Conservation (phyloP, 2,113 vertebrate species). For the Physeter macrocephalus region DNA sequence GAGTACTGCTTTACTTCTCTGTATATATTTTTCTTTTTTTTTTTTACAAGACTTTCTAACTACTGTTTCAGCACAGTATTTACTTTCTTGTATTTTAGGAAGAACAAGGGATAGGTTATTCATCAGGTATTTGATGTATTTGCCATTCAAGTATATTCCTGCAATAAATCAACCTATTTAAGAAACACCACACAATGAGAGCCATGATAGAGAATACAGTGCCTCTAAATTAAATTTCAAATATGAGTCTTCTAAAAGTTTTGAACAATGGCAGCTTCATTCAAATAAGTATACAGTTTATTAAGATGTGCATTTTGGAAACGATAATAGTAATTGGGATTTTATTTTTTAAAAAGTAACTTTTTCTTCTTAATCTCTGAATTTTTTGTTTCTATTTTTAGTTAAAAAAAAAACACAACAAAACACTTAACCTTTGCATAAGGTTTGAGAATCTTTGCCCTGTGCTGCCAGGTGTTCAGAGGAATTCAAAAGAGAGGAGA, state of each 20-base stretch:
- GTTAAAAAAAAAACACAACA: background rate
- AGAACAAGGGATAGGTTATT: background rate
- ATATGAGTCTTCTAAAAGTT: background rate
- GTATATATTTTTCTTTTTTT: background rate
- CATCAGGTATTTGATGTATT: background rate
- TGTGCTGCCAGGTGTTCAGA: background rate
- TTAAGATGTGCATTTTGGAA: background rate
- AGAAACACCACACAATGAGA: background rate
- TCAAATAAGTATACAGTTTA: background rate
- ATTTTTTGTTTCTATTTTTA: background rate
- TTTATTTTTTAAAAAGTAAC: background rate
- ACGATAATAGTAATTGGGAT: background rate
- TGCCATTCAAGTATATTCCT: background rate
- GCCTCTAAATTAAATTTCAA: background rate
- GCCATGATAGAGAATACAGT: background rate
- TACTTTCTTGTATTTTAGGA: conserved; percentile 13
- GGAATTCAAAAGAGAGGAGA: background rate
- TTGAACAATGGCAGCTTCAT: background rate
- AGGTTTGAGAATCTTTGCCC: background rate
- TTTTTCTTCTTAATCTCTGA: background rate
- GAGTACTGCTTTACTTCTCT: background rate
- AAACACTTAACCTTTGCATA: background rate
- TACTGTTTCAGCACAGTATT: background rate
- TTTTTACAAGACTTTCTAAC: background rate
- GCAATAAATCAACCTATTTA: background rate